phyloP scores from a whole-genome alignment of 2,797 vertebrate genomes.

The Clarias fuscus region DNA sequence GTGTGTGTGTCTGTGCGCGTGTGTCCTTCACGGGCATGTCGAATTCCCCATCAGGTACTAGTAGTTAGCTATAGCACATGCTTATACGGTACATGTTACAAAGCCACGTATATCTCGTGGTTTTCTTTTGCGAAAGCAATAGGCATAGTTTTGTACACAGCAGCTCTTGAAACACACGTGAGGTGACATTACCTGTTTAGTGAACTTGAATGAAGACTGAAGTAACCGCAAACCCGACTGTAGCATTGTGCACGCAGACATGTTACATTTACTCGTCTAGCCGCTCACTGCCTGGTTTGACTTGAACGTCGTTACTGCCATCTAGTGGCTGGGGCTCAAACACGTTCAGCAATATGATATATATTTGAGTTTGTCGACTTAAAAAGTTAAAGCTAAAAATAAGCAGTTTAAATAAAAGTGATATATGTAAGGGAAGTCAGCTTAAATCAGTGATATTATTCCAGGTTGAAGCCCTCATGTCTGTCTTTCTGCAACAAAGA shows the following conservation, averaged over 20 bases:
- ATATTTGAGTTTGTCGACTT: no score
- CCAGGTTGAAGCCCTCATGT: no score
- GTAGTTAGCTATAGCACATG: not conserved
- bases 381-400: no score
- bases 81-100: not conserved
- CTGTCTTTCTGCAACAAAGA: no score
- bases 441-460: no score
- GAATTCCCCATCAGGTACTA: no score
- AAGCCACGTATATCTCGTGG: no score
- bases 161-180: not conserved
- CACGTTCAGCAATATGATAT: no score
- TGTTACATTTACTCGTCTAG: constrained; percentile 53
- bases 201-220: constrained; percentile 48
- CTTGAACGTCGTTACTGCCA: constrained; percentile 40
- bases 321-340: constrained; percentile 53
- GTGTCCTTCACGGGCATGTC: no score
- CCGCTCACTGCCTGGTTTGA: not conserved
- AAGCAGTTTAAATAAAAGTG: no score
- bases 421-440: no score
- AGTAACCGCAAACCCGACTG: constrained; percentile 60
- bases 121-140: not conserved
- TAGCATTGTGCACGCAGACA: constrained; percentile 68
- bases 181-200: constrained; percentile 35
- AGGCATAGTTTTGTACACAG: not conserved
- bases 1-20: no score